Evolutionary conservation across 2,888 invertebrate genomes (phyloP), one percentile per base, ranked within the genome.

Genomic region (Hermaeophaga mercurialis): DNA sequence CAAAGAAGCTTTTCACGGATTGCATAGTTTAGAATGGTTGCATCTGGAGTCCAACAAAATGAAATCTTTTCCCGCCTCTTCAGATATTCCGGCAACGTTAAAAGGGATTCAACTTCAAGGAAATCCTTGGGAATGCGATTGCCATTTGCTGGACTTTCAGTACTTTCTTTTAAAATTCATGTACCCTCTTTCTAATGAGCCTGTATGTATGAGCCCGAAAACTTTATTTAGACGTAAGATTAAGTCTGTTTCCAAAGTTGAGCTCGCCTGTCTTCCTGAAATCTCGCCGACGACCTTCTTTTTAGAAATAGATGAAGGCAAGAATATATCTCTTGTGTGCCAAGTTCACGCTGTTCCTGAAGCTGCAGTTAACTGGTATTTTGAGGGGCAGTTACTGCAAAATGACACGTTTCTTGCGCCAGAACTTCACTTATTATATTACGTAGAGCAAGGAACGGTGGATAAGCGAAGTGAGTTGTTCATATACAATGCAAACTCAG

Each of bases 101-200:
- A 87, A 90, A 68, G 91, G 90, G 55, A 84, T 94, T 56, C 87
- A 90, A 70, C 79, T 94, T 65, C 89, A 93, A 75, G 88, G 88
- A 74, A 94, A 94, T 81, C 88, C 89, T 64, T 94, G 94, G 94
- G 84, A 86, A 66, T 94, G 94, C 78, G 91, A 94, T 77, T 94
- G 94, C 76, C 84, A 87, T 66, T 81, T 94, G 70, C 80, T 87
- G 66, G 87, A 90, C 69, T 79, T 94, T 70, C 86, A 90, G 72
- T 79, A 82, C 62, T 94, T 93, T 92, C 81, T 94, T 69, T 80
- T 84, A 64, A 85, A 84, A 73, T 87, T 88, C 72, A 88, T 87
- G 70, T 87, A 89, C 66, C 90, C 91, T 6, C 87, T 89, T 72
- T 84, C 87, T 22, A 85, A 88, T 49, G 91, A 92, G 70, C 91